Percentiles rank a stretch among this genome's conserved stretches.
Evolutionary conservation across 2,888 invertebrate species (phyloP).

Genomic region (Elaeidobius kamerunicus): DNA sequence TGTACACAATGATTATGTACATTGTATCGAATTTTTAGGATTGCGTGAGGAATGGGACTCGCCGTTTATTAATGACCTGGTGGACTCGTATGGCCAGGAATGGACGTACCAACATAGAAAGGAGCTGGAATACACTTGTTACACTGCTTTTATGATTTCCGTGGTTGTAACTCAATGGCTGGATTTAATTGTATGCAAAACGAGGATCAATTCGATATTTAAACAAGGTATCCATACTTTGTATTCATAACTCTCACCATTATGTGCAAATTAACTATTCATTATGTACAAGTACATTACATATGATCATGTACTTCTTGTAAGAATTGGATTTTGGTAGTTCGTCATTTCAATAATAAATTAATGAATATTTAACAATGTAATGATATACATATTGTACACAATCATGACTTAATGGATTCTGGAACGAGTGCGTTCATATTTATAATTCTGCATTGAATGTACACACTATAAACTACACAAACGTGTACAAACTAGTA

Average conservation of each 20-base stretch:
- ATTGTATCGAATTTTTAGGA: conserved; percentile 29
- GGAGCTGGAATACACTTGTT: conserved; percentile 70
- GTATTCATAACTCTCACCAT: background rate
- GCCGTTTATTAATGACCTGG: conserved; percentile 57
- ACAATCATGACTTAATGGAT: too few species aligned
- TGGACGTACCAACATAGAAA: conserved; percentile 75
- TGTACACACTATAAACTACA: too few species aligned
- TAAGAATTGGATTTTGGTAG: too few species aligned
- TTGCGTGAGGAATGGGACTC: conserved; percentile 77
- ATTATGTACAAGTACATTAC: too few species aligned
- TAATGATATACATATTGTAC: too few species aligned
- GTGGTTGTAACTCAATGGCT: conserved; percentile 78
- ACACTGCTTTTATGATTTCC: conserved; percentile 79
- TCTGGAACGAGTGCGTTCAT: too few species aligned
- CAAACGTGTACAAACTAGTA: background rate
- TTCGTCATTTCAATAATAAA: too few species aligned
- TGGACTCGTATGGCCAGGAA: conserved; percentile 76
- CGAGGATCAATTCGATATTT: conserved; percentile 68
- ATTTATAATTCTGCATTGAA: too few species aligned
- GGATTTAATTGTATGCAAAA: conserved; percentile 78
- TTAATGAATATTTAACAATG: too few species aligned
- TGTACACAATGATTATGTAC: too few species aligned
- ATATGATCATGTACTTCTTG: too few species aligned
- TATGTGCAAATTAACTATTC: background rate
- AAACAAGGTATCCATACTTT: conserved; percentile 59